Percentiles rank a stretch among this genome's conserved stretches.
Conservation (phyloP, 64 coral and sea anemone genomes). For the Montipora capricornis region DNA sequence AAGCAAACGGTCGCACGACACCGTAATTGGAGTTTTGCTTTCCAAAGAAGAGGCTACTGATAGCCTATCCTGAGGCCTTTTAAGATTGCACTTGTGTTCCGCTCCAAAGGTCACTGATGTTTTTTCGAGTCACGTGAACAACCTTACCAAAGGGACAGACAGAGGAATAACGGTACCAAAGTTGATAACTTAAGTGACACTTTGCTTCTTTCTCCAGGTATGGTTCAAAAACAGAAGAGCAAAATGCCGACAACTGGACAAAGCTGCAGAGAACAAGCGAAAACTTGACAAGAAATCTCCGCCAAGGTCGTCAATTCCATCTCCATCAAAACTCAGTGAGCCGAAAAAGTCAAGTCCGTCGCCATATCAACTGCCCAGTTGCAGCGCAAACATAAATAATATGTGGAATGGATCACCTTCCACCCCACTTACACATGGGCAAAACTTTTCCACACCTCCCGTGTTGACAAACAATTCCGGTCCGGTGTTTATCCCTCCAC, state of each 20-base stretch:
- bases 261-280: slow-evolving; percentile 78
- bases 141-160: no score
- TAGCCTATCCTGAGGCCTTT: no score
- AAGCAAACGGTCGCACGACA: no score
- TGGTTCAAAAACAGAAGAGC: slow-evolving; percentile 99
- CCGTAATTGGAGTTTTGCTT: no score
- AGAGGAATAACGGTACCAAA: no score
- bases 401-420: slow-evolving; percentile 74
- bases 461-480: slow-evolving; percentile 89
- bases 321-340: slow-evolving; percentile 62
- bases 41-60: no score
- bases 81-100: no score
- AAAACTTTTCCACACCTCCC: slow-evolving; percentile 69
- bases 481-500: slow-evolving; percentile 92
- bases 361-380: slow-evolving; percentile 72
- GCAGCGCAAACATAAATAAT: slow-evolving; percentile 64
- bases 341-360: slow-evolving; percentile 78
- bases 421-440: slow-evolving; percentile 70
- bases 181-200: not conserved
- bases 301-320: slow-evolving; percentile 53
- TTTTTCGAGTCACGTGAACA: no score
- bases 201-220: slow-evolving; percentile 47
- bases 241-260: slow-evolving; percentile 85
- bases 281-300: slow-evolving; percentile 81
- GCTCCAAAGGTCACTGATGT: no score